Evolutionary conservation across 2,888 invertebrate genomes (phyloP), one percentile per base, ranked within the genome.

Genomic region (Eueremaeus valkanovi): DNA sequence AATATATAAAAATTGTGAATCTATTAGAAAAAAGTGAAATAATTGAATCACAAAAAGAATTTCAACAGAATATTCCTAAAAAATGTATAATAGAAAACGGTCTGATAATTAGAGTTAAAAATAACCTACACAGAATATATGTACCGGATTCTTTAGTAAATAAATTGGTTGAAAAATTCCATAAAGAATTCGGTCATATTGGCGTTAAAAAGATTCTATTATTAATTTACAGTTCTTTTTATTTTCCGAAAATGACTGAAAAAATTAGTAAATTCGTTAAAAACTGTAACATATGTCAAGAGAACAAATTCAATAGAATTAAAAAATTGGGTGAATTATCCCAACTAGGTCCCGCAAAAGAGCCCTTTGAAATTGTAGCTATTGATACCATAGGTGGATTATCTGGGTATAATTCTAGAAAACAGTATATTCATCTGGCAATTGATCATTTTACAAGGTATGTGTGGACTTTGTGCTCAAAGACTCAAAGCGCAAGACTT

Each of bases 321-420:
- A 45, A 63, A 74, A 42, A 29, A 61, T 33, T 51, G 0, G 72
- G 75, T 6, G 3, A 16, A n/a, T n/a, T 75, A 0, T 29, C 51
- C 2, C 36, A 63, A 29, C 5, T 75, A 31, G 75, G 72, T 9
- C 75, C 75, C 16, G 42, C 72, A n/a, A 49, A 61, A 16, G 51
- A 27, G 29, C 75, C 75, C 24, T 75, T 75, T 31, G 29, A 61
- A n/a, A 51, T 45, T 3, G 16, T 72, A n/a, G 31, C 49, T 18
- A 72, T 72, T 72, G 72, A 72, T 29, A 72, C 74, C 9, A 31
- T 74, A 16, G 66, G 74, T 11, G 74, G 74, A 9, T 74, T 76
- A 21, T 24, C 21, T 73, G 40, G 63, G 5, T 73, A 73, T 29
- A 61, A 61, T 9, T 73, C 61, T 11, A 61, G n/a, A 29, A 73